A percentile compares a stretch with the other conserved stretches of the same genome.
These are phyloP conservation scores for Drosophila hydei DNA, from an alignment of 1,140 invertebrate species.

Conservation along the genomic window DNA sequence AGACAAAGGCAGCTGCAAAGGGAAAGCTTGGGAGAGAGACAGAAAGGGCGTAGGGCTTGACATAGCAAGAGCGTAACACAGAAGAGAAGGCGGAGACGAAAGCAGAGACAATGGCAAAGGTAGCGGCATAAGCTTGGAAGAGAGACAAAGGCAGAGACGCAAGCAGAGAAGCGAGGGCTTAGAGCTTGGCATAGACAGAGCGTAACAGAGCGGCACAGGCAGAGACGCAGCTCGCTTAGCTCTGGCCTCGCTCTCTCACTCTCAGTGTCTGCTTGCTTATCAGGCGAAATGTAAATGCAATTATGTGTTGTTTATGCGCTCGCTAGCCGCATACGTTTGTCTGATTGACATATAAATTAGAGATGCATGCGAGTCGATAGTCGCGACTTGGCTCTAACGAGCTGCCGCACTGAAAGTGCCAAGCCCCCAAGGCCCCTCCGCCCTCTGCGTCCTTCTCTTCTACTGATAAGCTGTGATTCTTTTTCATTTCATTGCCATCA, in stretches of 20 bases:
- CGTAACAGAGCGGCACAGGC: too few species aligned
- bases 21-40: too few species aligned
- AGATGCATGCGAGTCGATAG: slow-evolving; percentile 79
- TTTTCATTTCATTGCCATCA: slow-evolving; percentile 73
- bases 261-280: slow-evolving; percentile 59
- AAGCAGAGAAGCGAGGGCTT: too few species aligned
- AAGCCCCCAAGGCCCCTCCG: not conserved
- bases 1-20: too few species aligned
- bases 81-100: too few species aligned
- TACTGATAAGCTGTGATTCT: slow-evolving; percentile 68
- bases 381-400: slow-evolving; percentile 54
- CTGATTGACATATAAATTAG: slow-evolving; percentile 81
- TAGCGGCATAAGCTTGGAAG: too few species aligned
- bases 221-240: not conserved
- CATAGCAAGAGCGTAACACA: too few species aligned
- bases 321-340: slow-evolving; percentile 69
- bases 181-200: too few species aligned
- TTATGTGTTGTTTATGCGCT: slow-evolving; percentile 80
- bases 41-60: too few species aligned
- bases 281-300: slow-evolving; percentile 72
- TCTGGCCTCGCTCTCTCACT: slow-evolving; percentile 3
- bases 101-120: too few species aligned
- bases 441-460: not conserved
- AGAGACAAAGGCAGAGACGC: too few species aligned
- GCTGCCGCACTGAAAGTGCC: slow-evolving; percentile 66